phyloP scores from a whole-genome alignment of 2,888 invertebrate species.

The Bimastos eiseni region DNA sequence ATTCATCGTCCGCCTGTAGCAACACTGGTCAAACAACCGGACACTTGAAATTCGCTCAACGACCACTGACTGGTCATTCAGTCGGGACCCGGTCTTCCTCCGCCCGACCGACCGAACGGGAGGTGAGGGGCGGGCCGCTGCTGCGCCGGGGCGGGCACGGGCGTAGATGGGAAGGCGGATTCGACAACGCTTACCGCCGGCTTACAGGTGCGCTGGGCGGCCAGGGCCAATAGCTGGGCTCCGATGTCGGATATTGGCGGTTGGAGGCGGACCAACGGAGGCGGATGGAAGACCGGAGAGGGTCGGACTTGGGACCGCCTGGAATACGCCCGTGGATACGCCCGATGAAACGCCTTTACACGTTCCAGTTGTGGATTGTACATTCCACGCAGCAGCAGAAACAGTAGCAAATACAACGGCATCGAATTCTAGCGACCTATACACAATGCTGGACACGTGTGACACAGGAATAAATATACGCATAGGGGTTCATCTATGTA shows the following conservation, averaged over 20 bases:
- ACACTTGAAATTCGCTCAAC: conserved; percentile 4
- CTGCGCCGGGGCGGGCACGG: not conserved
- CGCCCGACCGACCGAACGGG: not conserved
- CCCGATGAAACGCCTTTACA: conserved; percentile 9
- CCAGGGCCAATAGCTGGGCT: not conserved
- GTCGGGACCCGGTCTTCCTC: not conserved
- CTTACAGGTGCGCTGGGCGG: conserved; percentile 19
- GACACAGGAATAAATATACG: not conserved
- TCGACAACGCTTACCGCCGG: conserved; percentile 14
- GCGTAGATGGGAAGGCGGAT: conserved; percentile 16
- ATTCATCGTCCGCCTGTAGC: not conserved
- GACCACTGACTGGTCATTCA: not conserved
- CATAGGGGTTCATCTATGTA: not conserved
- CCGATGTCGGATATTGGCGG: conserved; percentile 4
- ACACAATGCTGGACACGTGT: not conserved
- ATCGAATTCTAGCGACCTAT: not conserved
- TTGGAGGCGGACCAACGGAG: conserved; percentile 8
- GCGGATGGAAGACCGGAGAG: not conserved
- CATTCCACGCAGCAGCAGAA: not conserved
- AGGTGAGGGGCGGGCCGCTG: not conserved
- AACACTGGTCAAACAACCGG: conserved; percentile 23
- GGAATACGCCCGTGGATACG: conserved; percentile 16
- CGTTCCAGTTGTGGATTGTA: conserved; percentile 13
- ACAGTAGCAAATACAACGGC: not conserved
- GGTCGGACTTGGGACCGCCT: conserved; percentile 16